Percentiles rank a stretch among this genome's conserved stretches.
Conservation (phyloP, 2,888 invertebrate species). For the Mythimna impura region DNA sequence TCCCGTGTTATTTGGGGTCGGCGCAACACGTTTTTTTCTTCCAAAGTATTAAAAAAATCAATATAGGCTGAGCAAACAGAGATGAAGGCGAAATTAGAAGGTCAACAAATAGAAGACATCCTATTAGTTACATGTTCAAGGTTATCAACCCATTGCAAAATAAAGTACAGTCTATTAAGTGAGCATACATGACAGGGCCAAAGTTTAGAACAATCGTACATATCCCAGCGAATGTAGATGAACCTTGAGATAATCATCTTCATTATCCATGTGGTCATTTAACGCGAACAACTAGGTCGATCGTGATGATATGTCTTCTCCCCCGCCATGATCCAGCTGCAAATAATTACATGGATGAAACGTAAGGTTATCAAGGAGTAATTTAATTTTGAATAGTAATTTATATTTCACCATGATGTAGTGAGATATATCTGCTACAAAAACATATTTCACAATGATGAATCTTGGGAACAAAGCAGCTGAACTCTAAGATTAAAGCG, state of each 20-base stretch:
- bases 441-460: slow-evolving; percentile 55
- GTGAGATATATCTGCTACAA: slow-evolving; percentile 27
- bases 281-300: slow-evolving; percentile 74
- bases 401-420: slow-evolving; percentile 56
- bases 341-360: slow-evolving; percentile 40
- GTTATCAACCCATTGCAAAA: slow-evolving; percentile 34
- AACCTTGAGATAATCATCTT: slow-evolving; percentile 65
- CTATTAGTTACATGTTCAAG: slow-evolving; percentile 39
- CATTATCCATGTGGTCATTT: slow-evolving; percentile 64
- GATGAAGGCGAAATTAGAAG: slow-evolving; percentile 38
- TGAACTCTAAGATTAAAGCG: slow-evolving; percentile 45
- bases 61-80: not conserved
- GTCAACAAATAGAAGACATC: slow-evolving; percentile 33
- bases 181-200: slow-evolving; percentile 35
- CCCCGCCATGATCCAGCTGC: slow-evolving; percentile 55
- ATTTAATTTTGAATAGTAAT: slow-evolving; percentile 59
- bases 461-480: slow-evolving; percentile 53
- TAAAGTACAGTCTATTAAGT: slow-evolving; percentile 20
- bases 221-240: slow-evolving; percentile 49
- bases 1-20: no score
- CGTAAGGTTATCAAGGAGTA: slow-evolving; percentile 31
- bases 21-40: no score
- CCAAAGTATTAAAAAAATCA: slow-evolving; percentile 5
- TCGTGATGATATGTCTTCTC: slow-evolving; percentile 78
- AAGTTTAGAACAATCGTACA: slow-evolving; percentile 52